Evolutionary conservation across 2,888 invertebrate species (phyloP).

Genomic region (Agonopterix subpropinquella): DNA sequence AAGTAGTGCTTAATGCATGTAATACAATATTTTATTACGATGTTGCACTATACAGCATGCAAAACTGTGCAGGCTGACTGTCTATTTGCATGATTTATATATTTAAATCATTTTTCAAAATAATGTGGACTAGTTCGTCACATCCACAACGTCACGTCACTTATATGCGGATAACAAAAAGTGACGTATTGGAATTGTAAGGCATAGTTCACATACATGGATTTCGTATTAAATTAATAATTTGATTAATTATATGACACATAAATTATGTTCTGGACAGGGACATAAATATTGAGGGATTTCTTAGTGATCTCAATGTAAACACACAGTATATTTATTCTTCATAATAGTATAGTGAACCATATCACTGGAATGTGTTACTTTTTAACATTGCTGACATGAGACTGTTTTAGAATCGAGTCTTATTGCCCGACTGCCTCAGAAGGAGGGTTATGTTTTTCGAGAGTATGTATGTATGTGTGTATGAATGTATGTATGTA

Average conservation of each 20-base stretch:
- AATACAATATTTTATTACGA: constrained; percentile 2
- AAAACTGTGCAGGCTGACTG: constrained; percentile 1
- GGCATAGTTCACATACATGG: constrained; percentile 3
- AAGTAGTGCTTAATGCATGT: constrained; percentile 2
- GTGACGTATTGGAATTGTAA: constrained; percentile 3
- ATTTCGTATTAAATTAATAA: constrained; percentile 3
- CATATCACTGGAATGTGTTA: constrained; percentile 3
- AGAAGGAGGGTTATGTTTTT: background rate
- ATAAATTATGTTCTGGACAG: constrained; percentile 3
- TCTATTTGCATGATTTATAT: constrained; percentile 5
- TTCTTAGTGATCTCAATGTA: constrained; percentile 3
- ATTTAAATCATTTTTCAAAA: constrained; percentile 2
- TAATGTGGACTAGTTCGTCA: background rate
- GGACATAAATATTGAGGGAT: constrained; percentile 3
- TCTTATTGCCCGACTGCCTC: background rate
- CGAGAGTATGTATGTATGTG: background rate
- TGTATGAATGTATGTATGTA: background rate
- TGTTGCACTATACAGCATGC: constrained; percentile 4
- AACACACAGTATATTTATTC: constrained; percentile 1
- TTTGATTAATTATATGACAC: constrained; percentile 3
- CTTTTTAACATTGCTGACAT: constrained; percentile 2
- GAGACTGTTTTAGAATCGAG: constrained; percentile 2
- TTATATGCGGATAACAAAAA: constrained; percentile 2
- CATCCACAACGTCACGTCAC: constrained; percentile 1
- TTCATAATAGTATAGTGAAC: constrained; percentile 2